Evolutionary conservation across 2,888 invertebrate genomes (phyloP), one percentile per base, ranked within the genome.

Genomic region (Coecobrya sp.): DNA sequence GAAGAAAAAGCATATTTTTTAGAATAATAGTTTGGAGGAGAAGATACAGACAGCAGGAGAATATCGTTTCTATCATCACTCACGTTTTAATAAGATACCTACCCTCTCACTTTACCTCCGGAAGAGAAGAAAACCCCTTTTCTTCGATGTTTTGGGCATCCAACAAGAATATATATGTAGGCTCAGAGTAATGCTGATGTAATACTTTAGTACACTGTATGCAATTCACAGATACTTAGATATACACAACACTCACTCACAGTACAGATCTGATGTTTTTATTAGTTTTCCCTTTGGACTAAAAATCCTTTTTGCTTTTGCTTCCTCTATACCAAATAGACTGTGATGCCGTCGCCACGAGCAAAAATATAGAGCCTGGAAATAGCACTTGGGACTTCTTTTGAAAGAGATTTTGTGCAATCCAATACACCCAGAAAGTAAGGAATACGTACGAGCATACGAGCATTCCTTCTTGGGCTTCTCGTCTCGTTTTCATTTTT

Each of bases 81-180:
- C 79, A 55, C 89, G 52, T 70, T 89, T 89, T 89, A 89, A 89
- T 89, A 89, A 89, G 89, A 89, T 84, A 84, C 84, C 62, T 89
- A 30, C 68, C 62, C 81, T 49, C 68, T 55, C 89, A 36, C 70
- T 22, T 22, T 70, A 70, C 73, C 55, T 25, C 89, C 89, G 89
- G 89, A 89, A 89, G 89, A 84, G 42, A 84, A 55, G 52, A 65
- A 52, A 79, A 22, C 65, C 36, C n/a, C n/a, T n/a, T 89, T 68
- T 89, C 27, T 45, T 73, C 55, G 49, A 55, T 73, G 49, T 27
- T 11, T 16, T 30, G n/a, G 68, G 42, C 42, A 70, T 70, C 13
- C 0, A 36, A n/a, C 73, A 73, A 2, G n/a, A n/a, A n/a, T n/a
- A n/a, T n/a, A n/a, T n/a, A n/a, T n/a, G n/a, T n/a, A 42, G 19